Base-by-base conservation (phyloP, 1,140 invertebrate species). In the Orchestia grillus region DNA sequence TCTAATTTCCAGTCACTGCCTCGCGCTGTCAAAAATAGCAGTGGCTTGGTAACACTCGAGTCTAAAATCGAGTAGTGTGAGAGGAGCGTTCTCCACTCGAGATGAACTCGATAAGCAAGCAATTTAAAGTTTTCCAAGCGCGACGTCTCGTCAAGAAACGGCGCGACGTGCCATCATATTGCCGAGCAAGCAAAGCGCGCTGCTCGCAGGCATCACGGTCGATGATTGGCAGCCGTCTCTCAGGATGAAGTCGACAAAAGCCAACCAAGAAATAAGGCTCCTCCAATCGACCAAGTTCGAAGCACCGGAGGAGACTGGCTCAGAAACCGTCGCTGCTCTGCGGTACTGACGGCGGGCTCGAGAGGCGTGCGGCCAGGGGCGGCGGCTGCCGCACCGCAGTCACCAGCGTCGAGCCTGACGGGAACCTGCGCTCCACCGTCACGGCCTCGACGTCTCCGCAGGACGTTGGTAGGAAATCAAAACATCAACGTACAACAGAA, bases 241-340 rank as follows among this genome's bases (percentile, higher is more conserved):
- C 44, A 40, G 44, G 43, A 94, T 40, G 44, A 45, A n/a, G 43
- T 11, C 92, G 44, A 94, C 92, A 94, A 94, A 94, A 45, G 92
- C 92, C 47, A 94, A 94, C 43, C 92, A 94, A 47, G 44, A 45
- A 94, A 94, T 94, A 94, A 44, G 43, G 92, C 92, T 45, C 92
- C 47, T 94, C 92, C 92, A 45, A 94, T 94, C 43, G 43, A 47
- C 43, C 92, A 94, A 94, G 92, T 94, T 94, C 4, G 92, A 19
- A 45, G 41, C 88, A 28, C 44, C 19, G 11, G 88, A 91, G 19
- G 42, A 91, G 42, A 91, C 88, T 91, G 88, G 41, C 88, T 8
- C 41, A 8, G 88, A 91, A 91, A 44, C 92, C 44, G 92, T 45
- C 44, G 44, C 92, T 94, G 15, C 44, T 44, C 43, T 45, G 6